A percentile compares a stretch with the other conserved stretches of the same genome.
Evolutionary conservation across 2,888 invertebrate genomes (phyloP).

Genomic region (Drosophila mimica): DNA sequence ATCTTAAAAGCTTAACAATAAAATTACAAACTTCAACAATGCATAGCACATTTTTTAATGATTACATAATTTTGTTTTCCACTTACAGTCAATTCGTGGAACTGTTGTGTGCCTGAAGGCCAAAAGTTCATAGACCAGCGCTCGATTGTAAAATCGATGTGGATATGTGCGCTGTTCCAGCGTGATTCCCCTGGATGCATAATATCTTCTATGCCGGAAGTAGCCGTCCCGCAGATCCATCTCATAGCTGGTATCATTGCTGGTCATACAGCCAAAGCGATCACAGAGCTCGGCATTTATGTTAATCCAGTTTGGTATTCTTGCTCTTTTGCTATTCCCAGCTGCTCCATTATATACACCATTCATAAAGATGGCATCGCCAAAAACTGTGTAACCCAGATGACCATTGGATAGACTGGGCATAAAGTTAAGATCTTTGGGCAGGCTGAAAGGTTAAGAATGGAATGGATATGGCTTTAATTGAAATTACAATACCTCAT

Average conservation of each 20-base stretch:
- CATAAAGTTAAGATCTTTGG: conserved; percentile 87
- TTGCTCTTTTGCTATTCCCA: conserved; percentile 87
- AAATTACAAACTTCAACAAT: background rate
- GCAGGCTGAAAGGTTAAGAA: conserved; percentile 84
- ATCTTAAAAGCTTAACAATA: background rate
- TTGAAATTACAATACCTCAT: background rate
- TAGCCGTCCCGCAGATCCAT: conserved; percentile 65
- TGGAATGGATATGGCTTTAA: background rate
- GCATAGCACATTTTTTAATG: background rate
- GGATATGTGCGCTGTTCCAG: conserved; percentile 81
- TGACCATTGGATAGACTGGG: conserved; percentile 88
- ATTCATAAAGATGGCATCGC: conserved; percentile 87
- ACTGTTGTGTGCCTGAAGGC: conserved; percentile 35
- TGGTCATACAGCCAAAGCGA: conserved; percentile 47
- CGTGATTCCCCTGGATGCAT: conserved; percentile 39
- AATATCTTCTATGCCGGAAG: conserved; percentile 47
- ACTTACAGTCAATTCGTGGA: conserved; percentile 33
- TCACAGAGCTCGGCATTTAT: conserved; percentile 76
- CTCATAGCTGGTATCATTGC: conserved; percentile 48
- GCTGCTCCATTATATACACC: conserved; percentile 87
- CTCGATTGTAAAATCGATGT: conserved; percentile 84
- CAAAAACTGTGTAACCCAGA: conserved; percentile 87
- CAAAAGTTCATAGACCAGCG: conserved; percentile 83
- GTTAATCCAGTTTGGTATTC: conserved; percentile 88
- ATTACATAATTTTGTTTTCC: background rate